phyloP scores from a whole-genome alignment of 2,113 vertebrate species.

The Melanotaenia duboulayi region DNA sequence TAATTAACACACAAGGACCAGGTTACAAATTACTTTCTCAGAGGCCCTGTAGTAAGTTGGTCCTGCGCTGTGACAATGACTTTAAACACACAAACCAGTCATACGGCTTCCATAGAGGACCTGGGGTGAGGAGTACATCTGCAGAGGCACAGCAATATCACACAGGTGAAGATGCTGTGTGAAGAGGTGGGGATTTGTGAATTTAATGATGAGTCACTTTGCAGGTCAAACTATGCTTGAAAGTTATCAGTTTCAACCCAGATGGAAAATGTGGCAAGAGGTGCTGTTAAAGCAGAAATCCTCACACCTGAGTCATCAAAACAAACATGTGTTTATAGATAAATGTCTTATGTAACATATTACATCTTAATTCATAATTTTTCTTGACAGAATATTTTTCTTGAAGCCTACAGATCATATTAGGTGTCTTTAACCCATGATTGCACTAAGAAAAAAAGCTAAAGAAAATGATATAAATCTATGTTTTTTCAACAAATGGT shows the following conservation, averaged over 20 bases:
- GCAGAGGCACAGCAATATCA: background rate
- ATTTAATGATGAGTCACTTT: slow-evolving; percentile 1
- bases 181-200: background rate
- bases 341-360: background rate
- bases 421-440: too few species aligned
- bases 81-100: background rate
- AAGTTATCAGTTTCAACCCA: slow-evolving; percentile 24
- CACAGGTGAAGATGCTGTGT: background rate
- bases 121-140: background rate
- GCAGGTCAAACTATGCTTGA: slow-evolving; percentile 19
- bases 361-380: background rate
- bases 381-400: too few species aligned
- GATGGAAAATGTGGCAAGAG: slow-evolving; percentile 41
- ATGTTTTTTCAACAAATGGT: too few species aligned
- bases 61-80: background rate
- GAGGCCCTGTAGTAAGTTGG: background rate
- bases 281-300: slow-evolving; percentile 23
- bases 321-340: background rate
- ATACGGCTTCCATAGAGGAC: background rate
- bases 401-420: too few species aligned
- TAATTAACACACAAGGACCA: slow-evolving; percentile 31
- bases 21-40: background rate
- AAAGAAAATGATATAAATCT: too few species aligned
- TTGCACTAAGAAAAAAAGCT: too few species aligned
- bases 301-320: slow-evolving; percentile 28